Evolutionary conservation across 1,140 invertebrate species (phyloP).

Genomic region (Octopus sinensis): DNA sequence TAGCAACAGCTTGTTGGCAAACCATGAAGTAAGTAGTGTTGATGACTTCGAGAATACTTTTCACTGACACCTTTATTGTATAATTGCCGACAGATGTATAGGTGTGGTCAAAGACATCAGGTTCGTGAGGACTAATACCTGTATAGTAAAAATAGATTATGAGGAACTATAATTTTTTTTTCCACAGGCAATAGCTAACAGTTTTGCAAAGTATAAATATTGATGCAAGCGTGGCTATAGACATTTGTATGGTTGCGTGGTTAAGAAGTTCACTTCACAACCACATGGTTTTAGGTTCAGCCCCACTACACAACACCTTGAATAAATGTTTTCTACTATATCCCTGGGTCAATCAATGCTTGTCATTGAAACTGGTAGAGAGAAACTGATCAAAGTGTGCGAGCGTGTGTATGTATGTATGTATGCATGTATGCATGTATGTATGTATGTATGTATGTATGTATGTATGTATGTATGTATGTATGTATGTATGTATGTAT

Average conservation of each 20-base stretch:
- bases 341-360: no score
- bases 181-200: no score
- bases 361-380: no score
- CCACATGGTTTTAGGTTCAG: no score
- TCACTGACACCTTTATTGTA: slow-evolving; percentile 36
- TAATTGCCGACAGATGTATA: slow-evolving; percentile 30
- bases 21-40: slow-evolving; percentile 27
- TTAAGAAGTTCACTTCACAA: no score
- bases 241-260: no score
- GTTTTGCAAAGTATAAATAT: no score
- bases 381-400: background rate
- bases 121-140: slow-evolving; percentile 36
- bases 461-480: no score
- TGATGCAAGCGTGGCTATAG: no score
- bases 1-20: slow-evolving; percentile 36
- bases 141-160: background rate
- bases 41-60: slow-evolving; percentile 32
- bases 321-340: no score
- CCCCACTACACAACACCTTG: no score
- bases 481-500: background rate
- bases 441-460: background rate
- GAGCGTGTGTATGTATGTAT: background rate
- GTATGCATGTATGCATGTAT: background rate
- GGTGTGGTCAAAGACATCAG: slow-evolving; percentile 30
- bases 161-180: background rate